Conservation (phyloP, 2,113 vertebrate genomes). For the Bos javanicus region DNA sequence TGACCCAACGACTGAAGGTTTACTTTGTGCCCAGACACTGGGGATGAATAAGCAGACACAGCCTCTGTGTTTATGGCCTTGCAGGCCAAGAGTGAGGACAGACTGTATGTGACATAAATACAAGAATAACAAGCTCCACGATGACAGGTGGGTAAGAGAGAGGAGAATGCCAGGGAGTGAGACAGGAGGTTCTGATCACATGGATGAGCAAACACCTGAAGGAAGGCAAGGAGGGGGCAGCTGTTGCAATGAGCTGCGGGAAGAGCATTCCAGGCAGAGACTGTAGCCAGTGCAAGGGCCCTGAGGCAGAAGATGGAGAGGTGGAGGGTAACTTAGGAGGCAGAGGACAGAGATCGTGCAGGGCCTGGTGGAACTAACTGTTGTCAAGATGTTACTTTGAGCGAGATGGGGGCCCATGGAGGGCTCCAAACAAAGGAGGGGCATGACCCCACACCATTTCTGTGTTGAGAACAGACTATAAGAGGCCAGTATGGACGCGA, state of each 20-base stretch:
- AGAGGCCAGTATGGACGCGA: neutral
- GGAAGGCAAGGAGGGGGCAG: neutral
- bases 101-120: neutral
- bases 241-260: neutral
- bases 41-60: neutral
- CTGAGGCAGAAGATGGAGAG: neutral
- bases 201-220: neutral
- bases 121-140: neutral
- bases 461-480: neutral
- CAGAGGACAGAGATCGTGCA: neutral
- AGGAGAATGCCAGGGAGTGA: neutral
- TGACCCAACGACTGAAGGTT: neutral
- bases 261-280: neutral
- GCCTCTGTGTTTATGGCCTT: neutral
- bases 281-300: neutral
- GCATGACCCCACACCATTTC: accelerated
- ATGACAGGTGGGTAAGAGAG: neutral
- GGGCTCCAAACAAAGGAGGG: neutral
- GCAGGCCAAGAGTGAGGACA: neutral
- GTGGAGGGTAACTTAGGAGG: neutral
- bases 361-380: neutral
- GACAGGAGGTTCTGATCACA: neutral
- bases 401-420: neutral
- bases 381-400: neutral
- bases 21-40: neutral